Evolutionary conservation across 2,888 invertebrate species (phyloP).

Genomic region (Clanis bilineata): DNA sequence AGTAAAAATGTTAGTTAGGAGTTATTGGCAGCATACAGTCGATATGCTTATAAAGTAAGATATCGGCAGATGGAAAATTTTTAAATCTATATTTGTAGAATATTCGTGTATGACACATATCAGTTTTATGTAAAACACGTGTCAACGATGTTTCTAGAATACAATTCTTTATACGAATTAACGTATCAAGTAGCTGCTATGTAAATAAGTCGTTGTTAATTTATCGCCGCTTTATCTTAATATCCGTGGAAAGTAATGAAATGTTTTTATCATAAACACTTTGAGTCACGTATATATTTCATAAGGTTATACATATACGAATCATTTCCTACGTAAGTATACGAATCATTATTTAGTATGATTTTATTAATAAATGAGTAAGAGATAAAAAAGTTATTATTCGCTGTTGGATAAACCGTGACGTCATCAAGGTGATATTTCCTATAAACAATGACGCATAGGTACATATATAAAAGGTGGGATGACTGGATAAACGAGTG

Average conservation of each 20-base stretch:
- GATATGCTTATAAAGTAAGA: too few species aligned
- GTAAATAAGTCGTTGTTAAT: not conserved
- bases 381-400: not conserved
- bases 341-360: not conserved
- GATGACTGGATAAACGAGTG: too few species aligned
- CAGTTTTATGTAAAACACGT: not conserved
- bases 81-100: too few species aligned
- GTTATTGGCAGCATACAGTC: too few species aligned
- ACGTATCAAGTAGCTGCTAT: too few species aligned
- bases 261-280: not conserved
- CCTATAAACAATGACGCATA: not conserved
- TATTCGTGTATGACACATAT: too few species aligned
- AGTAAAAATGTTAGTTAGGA: too few species aligned
- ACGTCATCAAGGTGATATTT: too few species aligned
- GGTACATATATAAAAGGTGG: too few species aligned
- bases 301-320: too few species aligned
- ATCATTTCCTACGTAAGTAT: too few species aligned
- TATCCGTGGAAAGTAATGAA: not conserved
- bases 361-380: not conserved
- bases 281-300: conserved; percentile 6
- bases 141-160: not conserved
- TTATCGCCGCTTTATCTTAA: not conserved
- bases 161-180: not conserved
- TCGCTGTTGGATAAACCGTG: not conserved
- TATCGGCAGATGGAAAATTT: too few species aligned